Percentiles rank a stretch among this genome's conserved stretches.
Conservation (phyloP, 2,797 vertebrate genomes). For the Acrossocheilus wenchowensis region DNA sequence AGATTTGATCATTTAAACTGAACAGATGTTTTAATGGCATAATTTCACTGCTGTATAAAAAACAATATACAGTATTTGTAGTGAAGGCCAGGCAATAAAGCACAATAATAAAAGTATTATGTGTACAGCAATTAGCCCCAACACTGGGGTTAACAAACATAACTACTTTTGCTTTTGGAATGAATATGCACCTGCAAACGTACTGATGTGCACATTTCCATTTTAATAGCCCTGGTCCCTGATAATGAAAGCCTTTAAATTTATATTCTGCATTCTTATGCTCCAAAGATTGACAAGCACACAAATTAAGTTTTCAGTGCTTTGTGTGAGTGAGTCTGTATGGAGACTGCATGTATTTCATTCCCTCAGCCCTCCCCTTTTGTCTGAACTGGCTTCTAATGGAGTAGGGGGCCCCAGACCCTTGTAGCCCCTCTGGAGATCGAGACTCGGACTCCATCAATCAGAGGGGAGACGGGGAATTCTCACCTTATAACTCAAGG, state of each 20-base stretch:
- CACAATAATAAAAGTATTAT: neutral
- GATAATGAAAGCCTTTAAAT: neutral
- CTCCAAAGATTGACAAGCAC: neutral
- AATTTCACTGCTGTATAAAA: neutral
- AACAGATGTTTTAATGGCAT: neutral
- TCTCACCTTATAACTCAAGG: slow-evolving; percentile 63
- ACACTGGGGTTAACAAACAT: neutral
- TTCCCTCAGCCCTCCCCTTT: neutral
- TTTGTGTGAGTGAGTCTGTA: neutral
- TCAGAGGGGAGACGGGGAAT: slow-evolving; percentile 61
- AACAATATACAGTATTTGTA: too few relatives aligned
- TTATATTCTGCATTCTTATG: neutral
- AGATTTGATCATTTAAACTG: neutral
- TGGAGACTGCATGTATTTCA: neutral
- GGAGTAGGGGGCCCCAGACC: slow-evolving; percentile 50
- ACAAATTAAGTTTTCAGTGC: neutral
- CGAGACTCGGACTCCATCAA: slow-evolving; percentile 60
- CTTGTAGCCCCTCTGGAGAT: slow-evolving; percentile 55
- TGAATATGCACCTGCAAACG: neutral
- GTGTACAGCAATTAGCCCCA: neutral
- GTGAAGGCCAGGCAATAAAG: neutral
- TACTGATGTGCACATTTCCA: neutral
- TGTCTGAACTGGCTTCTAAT: slow-evolving; percentile 38
- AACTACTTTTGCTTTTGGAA: neutral
- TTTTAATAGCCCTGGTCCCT: neutral